These are phyloP conservation scores for Platichthys flesus DNA, from an alignment of 2,113 vertebrate species.

Conservation along the genomic window DNA sequence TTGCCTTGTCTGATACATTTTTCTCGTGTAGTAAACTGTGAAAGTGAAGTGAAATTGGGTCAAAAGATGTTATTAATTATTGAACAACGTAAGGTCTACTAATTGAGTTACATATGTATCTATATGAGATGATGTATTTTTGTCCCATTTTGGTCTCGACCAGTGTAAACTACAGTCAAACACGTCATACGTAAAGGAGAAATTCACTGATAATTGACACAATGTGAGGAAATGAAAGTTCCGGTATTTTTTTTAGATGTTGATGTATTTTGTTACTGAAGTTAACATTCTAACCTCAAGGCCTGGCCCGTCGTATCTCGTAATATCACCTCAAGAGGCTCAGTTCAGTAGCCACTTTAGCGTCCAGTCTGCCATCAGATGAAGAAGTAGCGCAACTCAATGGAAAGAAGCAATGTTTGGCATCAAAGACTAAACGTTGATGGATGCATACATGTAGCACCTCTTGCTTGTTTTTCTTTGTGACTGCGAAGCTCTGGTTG, in stretches of 20 bases:
- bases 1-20: constrained; percentile 12
- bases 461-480: neutral
- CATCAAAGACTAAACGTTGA: too few species aligned
- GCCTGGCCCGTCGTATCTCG: too few species aligned
- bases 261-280: too few species aligned
- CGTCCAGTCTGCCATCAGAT: too few species aligned
- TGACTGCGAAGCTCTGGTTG: neutral
- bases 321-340: too few species aligned
- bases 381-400: too few species aligned
- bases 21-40: neutral
- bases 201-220: too few species aligned
- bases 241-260: too few species aligned
- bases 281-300: too few species aligned
- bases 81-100: neutral
- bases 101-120: neutral
- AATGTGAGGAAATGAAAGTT: too few species aligned
- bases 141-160: neutral
- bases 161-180: neutral
- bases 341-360: neutral
- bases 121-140: neutral
- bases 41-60: neutral
- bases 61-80: neutral
- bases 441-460: neutral
- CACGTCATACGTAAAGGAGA: neutral
- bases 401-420: too few species aligned